Percentiles rank a stretch among this genome's conserved stretches.
These are phyloP conservation scores for Callospermophilus lateralis DNA, from an alignment of 2,113 vertebrate species.

Conservation along the genomic window DNA sequence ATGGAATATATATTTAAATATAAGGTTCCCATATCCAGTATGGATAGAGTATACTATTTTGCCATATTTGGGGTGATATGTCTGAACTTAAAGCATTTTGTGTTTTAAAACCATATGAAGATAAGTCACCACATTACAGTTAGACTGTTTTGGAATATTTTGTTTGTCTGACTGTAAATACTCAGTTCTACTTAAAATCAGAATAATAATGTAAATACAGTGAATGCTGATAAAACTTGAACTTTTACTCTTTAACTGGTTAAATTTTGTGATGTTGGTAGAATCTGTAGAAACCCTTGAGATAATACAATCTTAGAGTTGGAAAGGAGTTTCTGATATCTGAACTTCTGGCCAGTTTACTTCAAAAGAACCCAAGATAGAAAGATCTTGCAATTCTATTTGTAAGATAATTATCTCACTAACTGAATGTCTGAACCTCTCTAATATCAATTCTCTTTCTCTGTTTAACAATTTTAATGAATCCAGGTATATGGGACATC, in stretches of 20 bases:
- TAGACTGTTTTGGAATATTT: background rate
- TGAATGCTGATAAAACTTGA: background rate
- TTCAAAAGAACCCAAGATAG: background rate
- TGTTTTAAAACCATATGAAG: constrained; percentile 1
- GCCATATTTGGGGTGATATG: background rate
- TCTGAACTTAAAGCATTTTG: constrained; percentile 32
- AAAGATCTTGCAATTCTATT: background rate
- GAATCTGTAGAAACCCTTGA: background rate
- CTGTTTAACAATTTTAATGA: background rate
- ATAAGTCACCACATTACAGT: background rate
- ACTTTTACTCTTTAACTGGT: background rate
- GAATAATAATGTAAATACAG: background rate
- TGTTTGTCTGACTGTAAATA: background rate
- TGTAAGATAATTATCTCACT: background rate
- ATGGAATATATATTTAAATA: background rate
- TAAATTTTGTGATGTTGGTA: background rate
- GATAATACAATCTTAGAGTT: background rate
- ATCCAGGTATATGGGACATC: background rate
- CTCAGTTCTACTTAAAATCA: background rate
- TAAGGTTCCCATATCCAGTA: background rate
- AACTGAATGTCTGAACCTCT: background rate
- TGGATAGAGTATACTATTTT: background rate
- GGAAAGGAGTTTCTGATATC: background rate
- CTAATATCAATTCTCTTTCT: constrained; percentile 15
- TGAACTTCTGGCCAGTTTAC: background rate